These are phyloP conservation scores for Thermophis baileyi DNA, from an alignment of 2,113 vertebrate species.

Conservation along the genomic window DNA sequence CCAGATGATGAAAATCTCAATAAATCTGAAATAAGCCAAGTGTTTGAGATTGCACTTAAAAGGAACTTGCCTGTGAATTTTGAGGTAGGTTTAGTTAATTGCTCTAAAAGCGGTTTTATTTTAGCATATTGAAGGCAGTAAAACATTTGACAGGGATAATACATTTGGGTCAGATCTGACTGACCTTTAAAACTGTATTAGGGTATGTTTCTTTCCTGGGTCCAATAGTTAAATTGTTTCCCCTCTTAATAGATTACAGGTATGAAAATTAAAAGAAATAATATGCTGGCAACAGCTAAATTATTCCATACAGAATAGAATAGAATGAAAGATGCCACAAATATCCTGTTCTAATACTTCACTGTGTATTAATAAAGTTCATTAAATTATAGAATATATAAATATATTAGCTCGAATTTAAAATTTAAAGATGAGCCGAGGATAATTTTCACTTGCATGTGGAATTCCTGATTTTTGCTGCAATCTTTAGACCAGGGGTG, in stretches of 20 bases:
- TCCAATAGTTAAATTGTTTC: not conserved
- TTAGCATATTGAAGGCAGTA: constrained; percentile 52
- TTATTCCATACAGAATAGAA: not conserved
- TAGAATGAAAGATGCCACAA: not conserved
- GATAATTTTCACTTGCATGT: not conserved
- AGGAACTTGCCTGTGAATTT: constrained; percentile 97
- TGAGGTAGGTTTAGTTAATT: constrained; percentile 85
- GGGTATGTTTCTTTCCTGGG: constrained; percentile 9
- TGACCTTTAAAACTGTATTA: constrained; percentile 57
- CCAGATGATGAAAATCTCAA: constrained; percentile 95
- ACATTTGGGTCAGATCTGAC: constrained; percentile 47
- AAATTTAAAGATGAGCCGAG: not conserved
- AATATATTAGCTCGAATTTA: not conserved
- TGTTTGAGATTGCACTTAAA: constrained; percentile 99
- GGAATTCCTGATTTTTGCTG: not conserved
- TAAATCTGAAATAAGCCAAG: constrained; percentile 99
- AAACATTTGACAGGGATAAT: constrained; percentile 21
- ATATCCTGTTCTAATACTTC: not conserved
- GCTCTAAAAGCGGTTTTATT: constrained; percentile 52
- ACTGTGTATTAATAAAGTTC: not conserved
- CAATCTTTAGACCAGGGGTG: not conserved
- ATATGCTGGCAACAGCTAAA: not conserved
- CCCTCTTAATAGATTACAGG: not conserved
- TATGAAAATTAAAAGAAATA: not conserved
- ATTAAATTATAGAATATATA: not conserved